A percentile compares a stretch with the other conserved stretches of the same genome.
Conservation (phyloP, 1,140 invertebrate species). For the Apis dorsata region DNA sequence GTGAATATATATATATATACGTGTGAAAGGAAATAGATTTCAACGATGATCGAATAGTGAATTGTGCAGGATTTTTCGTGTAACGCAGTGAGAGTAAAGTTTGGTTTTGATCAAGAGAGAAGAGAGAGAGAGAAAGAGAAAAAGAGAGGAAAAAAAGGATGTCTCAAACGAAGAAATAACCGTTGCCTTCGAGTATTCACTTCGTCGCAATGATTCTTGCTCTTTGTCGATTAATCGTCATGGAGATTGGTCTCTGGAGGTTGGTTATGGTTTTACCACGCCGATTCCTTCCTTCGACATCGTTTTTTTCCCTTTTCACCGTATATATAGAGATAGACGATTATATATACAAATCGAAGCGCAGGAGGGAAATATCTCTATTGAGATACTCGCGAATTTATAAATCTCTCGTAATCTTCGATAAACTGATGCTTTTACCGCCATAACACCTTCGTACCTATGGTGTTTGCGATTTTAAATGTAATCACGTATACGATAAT, state of each 20-base stretch:
- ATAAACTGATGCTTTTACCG: background rate
- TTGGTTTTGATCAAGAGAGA: conserved; percentile 1
- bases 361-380: background rate
- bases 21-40: background rate
- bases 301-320: background rate
- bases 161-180: background rate
- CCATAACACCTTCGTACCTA: background rate
- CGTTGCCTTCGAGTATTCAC: conserved; percentile 32
- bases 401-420: background rate
- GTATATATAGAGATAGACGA: background rate
- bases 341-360: background rate
- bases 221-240: conserved; percentile 40
- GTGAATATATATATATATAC: background rate
- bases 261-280: conserved; percentile 17
- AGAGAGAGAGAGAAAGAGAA: background rate
- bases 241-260: conserved; percentile 37
- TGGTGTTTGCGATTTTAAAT: background rate
- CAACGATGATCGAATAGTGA: conserved; percentile 12
- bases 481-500: background rate
- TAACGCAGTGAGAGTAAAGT: background rate
- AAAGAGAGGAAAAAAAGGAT: background rate
- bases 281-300: background rate
- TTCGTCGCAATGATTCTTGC: conserved; percentile 34
- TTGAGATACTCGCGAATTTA: background rate
- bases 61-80: background rate